Evolutionary conservation across 2,888 invertebrate genomes (phyloP), one percentile per base, ranked within the genome.

Genomic region (Marronus borbonicus): DNA sequence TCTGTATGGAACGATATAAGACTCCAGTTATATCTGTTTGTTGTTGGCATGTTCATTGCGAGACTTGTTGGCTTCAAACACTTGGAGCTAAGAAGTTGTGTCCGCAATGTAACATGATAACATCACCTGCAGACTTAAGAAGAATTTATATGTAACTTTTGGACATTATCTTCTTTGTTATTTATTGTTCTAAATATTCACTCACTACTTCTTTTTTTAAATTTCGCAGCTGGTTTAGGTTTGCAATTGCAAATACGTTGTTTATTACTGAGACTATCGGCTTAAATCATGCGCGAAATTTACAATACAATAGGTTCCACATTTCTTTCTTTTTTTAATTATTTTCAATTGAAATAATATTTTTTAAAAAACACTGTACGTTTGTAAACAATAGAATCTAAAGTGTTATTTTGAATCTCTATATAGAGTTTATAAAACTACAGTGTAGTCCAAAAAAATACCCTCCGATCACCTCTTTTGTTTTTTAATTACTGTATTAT

Each of bases 41-140:
- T 86, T 98, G 98, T 88, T 98, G 98, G 98, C 98, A 98, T 88
- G 97, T 98, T 0, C 96, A 98, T 88, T 98, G 98, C 86, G 97
- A 98, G 90, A 91, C 93, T 81, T 94, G 94, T 86, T 94, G 94
- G 94, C 88, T 94, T 36, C 92, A 92, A 85, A 93, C 94, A 7
- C 84, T 89, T 0, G 95, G 96, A 31, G 95, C 96, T 0, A 96
- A 97, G 89, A 97, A 97, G 87, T 91, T 97, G n/a, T 98, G 97
- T 86, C 98, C 97, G 0, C 97, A 97, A 86, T 98, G 97, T 88
- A 97, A 97, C 89, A 95, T 95, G 87, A 97, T 97, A 83, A 97
- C 97, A 8, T 95, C 96, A 0, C 93, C 97, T 0, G 91, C 94
- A 77, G 96, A 98, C 89, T 89, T 98, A 75, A 90, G 97, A 81